Evolutionary conservation across 2,888 invertebrate species (phyloP).

Genomic region (Rapana venosa): DNA sequence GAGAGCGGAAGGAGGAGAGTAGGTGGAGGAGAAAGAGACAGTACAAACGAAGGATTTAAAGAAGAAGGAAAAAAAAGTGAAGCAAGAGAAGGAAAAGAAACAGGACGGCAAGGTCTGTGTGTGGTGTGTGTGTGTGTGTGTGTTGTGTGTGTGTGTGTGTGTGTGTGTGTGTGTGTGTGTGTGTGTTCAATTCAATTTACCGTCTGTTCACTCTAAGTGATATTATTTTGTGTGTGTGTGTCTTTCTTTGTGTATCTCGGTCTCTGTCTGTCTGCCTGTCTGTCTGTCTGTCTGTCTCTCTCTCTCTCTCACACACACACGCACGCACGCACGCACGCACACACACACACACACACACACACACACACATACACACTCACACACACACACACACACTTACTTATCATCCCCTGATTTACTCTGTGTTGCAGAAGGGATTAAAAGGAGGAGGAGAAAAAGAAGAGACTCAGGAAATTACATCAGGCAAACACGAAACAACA

Average conservation of each 20-base stretch:
- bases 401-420: background rate
- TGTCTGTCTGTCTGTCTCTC: no score
- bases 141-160: no score
- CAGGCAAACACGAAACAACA: background rate
- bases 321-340: conserved; percentile 9
- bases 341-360: conserved; percentile 23
- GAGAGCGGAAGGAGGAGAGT: background rate
- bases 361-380: conserved; percentile 22
- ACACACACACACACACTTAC: conserved; percentile 4
- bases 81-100: background rate
- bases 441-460: background rate
- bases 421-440: background rate
- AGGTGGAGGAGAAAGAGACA: background rate
- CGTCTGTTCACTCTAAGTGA: no score
- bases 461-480: background rate
- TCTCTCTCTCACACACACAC: background rate
- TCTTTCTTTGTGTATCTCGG: no score
- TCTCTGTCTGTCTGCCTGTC: no score
- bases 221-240: no score
- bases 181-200: no score
- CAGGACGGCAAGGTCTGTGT: no score
- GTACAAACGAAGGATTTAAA: background rate
- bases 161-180: no score
- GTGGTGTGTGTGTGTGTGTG: no score
- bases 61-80: background rate